phyloP scores from a whole-genome alignment of 2,113 vertebrate species.

The Dermatemys mawii region DNA sequence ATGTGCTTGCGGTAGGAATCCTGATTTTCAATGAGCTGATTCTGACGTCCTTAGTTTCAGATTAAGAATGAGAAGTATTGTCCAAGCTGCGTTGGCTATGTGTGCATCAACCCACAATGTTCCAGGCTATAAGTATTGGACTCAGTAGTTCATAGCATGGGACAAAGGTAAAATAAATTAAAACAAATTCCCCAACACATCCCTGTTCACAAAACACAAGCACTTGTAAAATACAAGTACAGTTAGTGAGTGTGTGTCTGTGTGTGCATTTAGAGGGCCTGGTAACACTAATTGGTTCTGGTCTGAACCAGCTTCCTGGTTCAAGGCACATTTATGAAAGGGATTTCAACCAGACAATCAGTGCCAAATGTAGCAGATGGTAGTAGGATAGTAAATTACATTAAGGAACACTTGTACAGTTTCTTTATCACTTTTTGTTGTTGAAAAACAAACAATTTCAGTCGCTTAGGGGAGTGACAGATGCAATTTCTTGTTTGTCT shows the following conservation, averaged over 20 bases:
- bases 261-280: neutral
- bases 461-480: conserved; percentile 64
- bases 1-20: neutral
- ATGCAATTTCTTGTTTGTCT: conserved; percentile 42
- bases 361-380: conserved; percentile 76
- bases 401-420: conserved; percentile 68
- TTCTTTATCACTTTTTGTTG: conserved; percentile 63
- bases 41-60: accelerated
- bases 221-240: neutral
- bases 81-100: accelerated
- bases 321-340: conserved; percentile 53
- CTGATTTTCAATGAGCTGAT: accelerated
- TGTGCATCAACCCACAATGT: accelerated
- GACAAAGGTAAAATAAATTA: neutral
- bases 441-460: conserved; percentile 64
- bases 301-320: conserved; percentile 60
- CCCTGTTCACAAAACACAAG: neutral
- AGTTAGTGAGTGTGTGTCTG: neutral
- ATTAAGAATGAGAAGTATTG: accelerated
- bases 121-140: neutral
- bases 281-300: conserved; percentile 51
- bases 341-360: conserved; percentile 31
- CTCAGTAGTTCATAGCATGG: accelerated
- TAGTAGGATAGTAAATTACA: conserved; percentile 61
- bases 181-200: neutral